Conservation (phyloP, 1,140 invertebrate genomes). For the Colletes latitarsis region DNA sequence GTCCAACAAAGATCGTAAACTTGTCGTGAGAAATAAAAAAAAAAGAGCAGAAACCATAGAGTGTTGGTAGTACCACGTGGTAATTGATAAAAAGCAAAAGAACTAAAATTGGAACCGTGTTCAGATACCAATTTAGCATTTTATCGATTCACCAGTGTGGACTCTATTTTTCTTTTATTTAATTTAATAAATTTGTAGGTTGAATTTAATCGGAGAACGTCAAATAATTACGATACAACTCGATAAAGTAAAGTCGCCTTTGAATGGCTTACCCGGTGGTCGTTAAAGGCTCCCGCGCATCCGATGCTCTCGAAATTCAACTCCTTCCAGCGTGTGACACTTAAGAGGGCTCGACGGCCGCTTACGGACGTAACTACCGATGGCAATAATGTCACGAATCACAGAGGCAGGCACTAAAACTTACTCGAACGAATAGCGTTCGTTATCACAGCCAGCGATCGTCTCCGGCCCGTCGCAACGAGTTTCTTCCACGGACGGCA, state of each 20-base stretch:
- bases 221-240: neutral
- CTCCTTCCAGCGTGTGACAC: conserved; percentile 59
- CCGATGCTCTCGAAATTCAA: conserved; percentile 60
- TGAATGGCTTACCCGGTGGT: conserved; percentile 63
- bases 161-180: no score
- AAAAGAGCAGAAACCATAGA: no score
- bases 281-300: conserved; percentile 61
- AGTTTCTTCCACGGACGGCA: conserved; percentile 29
- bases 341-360: conserved; percentile 3
- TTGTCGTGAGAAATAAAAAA: no score
- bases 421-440: conserved; percentile 48
- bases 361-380: conserved; percentile 19
- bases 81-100: no score
- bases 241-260: conserved; percentile 10
- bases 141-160: no score
- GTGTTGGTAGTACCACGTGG: no score
- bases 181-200: no score
- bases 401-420: conserved; percentile 62
- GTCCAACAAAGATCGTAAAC: no score
- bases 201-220: neutral
- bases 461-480: conserved; percentile 42
- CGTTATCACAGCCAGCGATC: conserved; percentile 61
- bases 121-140: no score
- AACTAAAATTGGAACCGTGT: no score
- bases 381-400: conserved; percentile 55